Evolutionary conservation across 2,888 invertebrate genomes (phyloP).

Genomic region (Syrista parreyssii): DNA sequence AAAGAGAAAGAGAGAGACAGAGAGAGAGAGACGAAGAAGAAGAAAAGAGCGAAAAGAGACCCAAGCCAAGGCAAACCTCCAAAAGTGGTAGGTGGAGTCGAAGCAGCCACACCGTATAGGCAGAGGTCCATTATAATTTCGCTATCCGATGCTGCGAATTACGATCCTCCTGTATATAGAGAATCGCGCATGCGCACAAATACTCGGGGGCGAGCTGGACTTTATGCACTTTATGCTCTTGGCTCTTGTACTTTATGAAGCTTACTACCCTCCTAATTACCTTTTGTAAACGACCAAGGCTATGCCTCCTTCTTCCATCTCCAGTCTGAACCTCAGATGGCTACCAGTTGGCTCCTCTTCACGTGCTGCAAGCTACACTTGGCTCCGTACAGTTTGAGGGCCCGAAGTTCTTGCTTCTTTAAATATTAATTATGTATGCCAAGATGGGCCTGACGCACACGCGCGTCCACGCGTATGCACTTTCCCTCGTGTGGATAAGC

Average conservation of each 20-base stretch:
- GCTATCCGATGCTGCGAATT: background rate
- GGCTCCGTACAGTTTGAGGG: conserved; percentile 12
- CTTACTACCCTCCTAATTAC: conserved; percentile 26
- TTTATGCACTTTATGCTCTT: background rate
- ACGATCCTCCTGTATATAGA: background rate
- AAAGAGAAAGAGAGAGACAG: background rate
- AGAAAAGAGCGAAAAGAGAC: background rate
- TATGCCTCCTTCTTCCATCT: background rate
- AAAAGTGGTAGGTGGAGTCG: background rate
- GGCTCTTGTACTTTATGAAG: background rate
- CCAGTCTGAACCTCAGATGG: background rate
- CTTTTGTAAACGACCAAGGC: conserved; percentile 30
- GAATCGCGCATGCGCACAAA: background rate
- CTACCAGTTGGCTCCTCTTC: background rate
- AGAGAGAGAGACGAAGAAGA: conserved; percentile 1
- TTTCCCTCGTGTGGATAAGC: conserved; percentile 46
- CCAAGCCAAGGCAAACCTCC: background rate
- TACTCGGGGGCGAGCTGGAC: background rate
- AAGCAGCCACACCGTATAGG: background rate
- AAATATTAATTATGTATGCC: conserved; percentile 63
- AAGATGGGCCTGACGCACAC: conserved; percentile 48
- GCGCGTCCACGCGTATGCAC: conserved; percentile 27
- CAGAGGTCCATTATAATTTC: background rate
- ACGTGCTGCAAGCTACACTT: background rate
- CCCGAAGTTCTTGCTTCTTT: conserved; percentile 45